A percentile compares a stretch with the other conserved stretches of the same genome.
Evolutionary conservation across 2,113 vertebrate genomes (phyloP).

Genomic region (Elephantulus edwardii): DNA sequence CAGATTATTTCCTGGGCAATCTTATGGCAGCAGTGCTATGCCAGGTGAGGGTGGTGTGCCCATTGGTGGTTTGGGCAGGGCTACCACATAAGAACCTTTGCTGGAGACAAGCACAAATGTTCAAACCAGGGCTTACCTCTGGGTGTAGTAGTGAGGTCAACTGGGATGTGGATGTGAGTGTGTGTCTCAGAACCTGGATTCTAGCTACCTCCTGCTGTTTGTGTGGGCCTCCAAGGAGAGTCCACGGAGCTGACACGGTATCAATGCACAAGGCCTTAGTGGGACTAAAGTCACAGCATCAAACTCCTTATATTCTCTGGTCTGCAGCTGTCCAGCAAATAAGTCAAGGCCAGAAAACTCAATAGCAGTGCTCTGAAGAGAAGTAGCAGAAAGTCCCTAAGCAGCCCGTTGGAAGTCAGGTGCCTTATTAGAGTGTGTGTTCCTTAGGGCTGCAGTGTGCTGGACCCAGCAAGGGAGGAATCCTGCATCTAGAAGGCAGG

Average conservation of each 20-base stretch:
- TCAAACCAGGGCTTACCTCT: background rate
- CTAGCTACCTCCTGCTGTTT: background rate
- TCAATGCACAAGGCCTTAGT: background rate
- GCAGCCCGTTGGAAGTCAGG: background rate
- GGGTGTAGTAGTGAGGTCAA: too few species aligned
- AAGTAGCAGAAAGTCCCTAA: background rate
- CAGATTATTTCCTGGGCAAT: background rate
- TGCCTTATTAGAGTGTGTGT: background rate
- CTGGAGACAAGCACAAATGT: background rate
- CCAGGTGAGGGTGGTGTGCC: background rate
- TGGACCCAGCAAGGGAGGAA: background rate
- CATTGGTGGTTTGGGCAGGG: background rate
- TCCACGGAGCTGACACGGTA: background rate
- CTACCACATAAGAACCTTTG: background rate
- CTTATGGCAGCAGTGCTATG: background rate
- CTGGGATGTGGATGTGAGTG: too few species aligned
- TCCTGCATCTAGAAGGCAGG: background rate
- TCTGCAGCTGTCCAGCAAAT: background rate
- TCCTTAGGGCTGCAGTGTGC: accelerated
- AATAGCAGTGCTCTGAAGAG: background rate
- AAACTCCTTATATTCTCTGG: background rate
- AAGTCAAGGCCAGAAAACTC: background rate
- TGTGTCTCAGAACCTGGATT: background rate
- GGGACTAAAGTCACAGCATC: background rate
- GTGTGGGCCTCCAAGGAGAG: background rate